These are phyloP conservation scores for Spatula clypeata DNA, from an alignment of 2,797 vertebrate species.

Conservation along the genomic window DNA sequence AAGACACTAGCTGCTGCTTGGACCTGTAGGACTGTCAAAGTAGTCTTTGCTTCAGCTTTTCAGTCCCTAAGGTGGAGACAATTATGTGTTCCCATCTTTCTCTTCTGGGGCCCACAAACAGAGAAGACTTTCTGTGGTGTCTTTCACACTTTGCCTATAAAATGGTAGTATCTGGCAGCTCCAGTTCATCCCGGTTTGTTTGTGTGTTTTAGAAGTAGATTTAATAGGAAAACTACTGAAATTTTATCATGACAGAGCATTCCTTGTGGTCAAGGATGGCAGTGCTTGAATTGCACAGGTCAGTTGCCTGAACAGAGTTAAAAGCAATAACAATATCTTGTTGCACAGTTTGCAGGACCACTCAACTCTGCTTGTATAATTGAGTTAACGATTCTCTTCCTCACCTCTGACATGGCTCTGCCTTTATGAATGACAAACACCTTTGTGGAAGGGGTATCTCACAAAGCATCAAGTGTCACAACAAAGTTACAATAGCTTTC, in stretches of 20 bases:
- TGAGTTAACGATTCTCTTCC: background rate
- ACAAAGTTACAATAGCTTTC: background rate
- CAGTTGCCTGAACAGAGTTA: background rate
- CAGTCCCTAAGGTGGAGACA: background rate
- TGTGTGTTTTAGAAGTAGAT: background rate
- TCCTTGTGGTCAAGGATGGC: background rate
- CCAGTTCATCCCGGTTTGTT: background rate
- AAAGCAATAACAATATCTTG: background rate
- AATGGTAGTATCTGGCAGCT: background rate
- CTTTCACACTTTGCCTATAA: background rate
- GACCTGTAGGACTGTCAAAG: background rate
- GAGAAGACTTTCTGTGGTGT: background rate
- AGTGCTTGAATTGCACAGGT: background rate
- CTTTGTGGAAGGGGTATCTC: background rate
- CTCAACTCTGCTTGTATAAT: background rate
- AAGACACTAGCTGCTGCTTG: background rate
- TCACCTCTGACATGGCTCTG: background rate
- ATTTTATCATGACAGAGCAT: background rate
- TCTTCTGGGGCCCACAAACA: background rate
- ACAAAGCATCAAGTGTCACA: background rate
- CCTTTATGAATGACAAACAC: background rate
- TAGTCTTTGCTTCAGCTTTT: background rate
- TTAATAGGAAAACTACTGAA: background rate
- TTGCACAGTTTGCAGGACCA: background rate
- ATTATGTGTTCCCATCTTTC: background rate